Evolutionary conservation across 2,113 vertebrate genomes (phyloP).

Genomic region (Alethe diademata): DNA sequence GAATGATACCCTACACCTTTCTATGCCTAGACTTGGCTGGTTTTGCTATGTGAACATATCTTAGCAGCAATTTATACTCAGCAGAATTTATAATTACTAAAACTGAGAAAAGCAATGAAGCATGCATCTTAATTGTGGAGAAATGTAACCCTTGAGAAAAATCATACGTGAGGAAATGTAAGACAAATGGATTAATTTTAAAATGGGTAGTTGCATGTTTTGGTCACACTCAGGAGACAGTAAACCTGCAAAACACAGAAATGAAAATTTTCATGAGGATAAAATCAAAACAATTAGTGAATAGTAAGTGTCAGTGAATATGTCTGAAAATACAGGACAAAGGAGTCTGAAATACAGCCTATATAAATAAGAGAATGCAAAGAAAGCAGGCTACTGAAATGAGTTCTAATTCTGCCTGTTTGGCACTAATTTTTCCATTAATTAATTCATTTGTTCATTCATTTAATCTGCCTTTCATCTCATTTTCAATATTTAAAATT

Average conservation of each 20-base stretch:
- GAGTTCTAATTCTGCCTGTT: background rate
- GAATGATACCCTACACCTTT: background rate
- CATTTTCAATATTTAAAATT: background rate
- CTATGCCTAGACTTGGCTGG: background rate
- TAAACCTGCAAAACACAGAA: background rate
- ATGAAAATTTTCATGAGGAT: background rate
- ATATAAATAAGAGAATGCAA: background rate
- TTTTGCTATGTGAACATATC: background rate
- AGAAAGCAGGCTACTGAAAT: background rate
- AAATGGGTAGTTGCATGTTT: background rate
- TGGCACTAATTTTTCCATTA: background rate
- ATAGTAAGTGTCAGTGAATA: background rate
- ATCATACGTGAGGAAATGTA: background rate
- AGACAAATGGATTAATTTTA: slow-evolving; percentile 26
- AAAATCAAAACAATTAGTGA: background rate
- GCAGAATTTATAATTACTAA: slow-evolving; percentile 53
- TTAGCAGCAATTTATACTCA: slow-evolving; percentile 43
- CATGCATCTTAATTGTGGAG: slow-evolving; percentile 40
- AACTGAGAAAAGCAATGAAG: slow-evolving; percentile 28
- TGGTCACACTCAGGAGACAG: background rate
- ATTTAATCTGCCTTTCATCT: background rate
- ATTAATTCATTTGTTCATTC: background rate
- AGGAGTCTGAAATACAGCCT: background rate
- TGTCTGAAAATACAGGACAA: background rate
- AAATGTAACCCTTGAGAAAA: slow-evolving; percentile 43